Evolutionary conservation across 2,888 invertebrate genomes (phyloP).

Genomic region (Drosophila hawaiiensis): DNA sequence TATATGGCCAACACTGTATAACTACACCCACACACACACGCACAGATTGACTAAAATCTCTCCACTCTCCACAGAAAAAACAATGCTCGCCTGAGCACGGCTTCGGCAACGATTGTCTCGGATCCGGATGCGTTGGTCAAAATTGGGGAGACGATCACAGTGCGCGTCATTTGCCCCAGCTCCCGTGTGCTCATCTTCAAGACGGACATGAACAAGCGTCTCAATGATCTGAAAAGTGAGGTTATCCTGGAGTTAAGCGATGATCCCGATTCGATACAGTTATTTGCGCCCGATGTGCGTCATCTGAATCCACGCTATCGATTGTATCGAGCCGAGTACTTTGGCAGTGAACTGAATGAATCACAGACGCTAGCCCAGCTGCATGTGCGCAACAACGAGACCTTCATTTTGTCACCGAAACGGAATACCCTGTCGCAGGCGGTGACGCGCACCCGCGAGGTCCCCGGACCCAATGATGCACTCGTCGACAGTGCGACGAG

Average conservation of each 20-base stretch:
- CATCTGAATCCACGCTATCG: constrained; percentile 82
- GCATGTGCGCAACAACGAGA: constrained; percentile 80
- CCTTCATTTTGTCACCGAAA: constrained; percentile 79
- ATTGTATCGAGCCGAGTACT: constrained; percentile 81
- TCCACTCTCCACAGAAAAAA: constrained; percentile 59
- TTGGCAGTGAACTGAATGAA: constrained; percentile 79
- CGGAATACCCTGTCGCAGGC: constrained; percentile 79
- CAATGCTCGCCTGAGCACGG: constrained; percentile 49
- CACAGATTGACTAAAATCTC: neutral
- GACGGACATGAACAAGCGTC: constrained; percentile 75
- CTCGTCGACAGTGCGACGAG: constrained; percentile 86
- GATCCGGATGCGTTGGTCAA: constrained; percentile 32
- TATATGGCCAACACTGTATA: neutral
- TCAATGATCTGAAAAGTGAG: constrained; percentile 82
- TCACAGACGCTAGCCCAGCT: constrained; percentile 72
- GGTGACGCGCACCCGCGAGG: constrained; percentile 75
- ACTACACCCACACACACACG: neutral
- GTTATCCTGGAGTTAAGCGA: constrained; percentile 83
- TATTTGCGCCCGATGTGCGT: constrained; percentile 82
- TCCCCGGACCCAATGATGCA: constrained; percentile 86
- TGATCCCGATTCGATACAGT: constrained; percentile 81
- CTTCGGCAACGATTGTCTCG: constrained; percentile 43
- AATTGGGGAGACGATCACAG: constrained; percentile 71
- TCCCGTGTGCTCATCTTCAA: constrained; percentile 81
- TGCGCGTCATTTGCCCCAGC: constrained; percentile 83